Conservation (phyloP, 2,113 vertebrate genomes). For the Takifugu bimaculatus region DNA sequence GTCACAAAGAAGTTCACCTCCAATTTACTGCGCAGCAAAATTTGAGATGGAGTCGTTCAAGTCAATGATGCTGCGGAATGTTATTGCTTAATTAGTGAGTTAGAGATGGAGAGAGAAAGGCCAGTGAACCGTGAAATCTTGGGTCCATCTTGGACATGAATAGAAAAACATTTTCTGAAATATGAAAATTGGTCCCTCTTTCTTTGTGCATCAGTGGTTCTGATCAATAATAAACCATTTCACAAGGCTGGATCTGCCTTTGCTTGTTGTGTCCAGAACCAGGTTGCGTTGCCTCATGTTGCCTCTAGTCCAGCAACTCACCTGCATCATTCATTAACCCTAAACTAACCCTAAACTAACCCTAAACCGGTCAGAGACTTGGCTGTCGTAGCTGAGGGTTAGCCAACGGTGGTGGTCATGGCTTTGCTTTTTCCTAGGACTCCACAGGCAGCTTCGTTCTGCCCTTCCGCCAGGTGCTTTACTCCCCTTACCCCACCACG, state of each 20-base stretch:
- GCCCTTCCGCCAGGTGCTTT: constrained; percentile 95
- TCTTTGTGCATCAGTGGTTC: background rate
- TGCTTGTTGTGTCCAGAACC: background rate
- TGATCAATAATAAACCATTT: background rate
- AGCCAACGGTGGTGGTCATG: too few species aligned
- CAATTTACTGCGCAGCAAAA: background rate
- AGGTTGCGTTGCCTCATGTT: background rate
- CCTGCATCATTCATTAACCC: background rate
- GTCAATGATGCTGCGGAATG: too few species aligned
- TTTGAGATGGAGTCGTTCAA: background rate
- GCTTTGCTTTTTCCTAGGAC: constrained; percentile 75
- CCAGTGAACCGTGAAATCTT: background rate
- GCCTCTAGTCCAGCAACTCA: background rate
- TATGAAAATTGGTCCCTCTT: background rate
- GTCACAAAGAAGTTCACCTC: background rate
- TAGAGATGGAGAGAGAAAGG: too few species aligned
- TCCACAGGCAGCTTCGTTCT: constrained; percentile 93
- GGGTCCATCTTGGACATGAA: background rate
- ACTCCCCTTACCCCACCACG: constrained; percentile 91
- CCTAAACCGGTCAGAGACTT: too few species aligned
- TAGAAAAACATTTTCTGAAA: background rate
- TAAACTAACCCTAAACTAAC: too few species aligned
- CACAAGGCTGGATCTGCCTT: background rate
- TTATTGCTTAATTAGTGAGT: too few species aligned
- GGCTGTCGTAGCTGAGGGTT: too few species aligned